A percentile compares a stretch with the other conserved stretches of the same genome.
These are phyloP conservation scores for Callocephalon fimbriatum DNA, from an alignment of 2,113 vertebrate species.

Conservation along the genomic window DNA sequence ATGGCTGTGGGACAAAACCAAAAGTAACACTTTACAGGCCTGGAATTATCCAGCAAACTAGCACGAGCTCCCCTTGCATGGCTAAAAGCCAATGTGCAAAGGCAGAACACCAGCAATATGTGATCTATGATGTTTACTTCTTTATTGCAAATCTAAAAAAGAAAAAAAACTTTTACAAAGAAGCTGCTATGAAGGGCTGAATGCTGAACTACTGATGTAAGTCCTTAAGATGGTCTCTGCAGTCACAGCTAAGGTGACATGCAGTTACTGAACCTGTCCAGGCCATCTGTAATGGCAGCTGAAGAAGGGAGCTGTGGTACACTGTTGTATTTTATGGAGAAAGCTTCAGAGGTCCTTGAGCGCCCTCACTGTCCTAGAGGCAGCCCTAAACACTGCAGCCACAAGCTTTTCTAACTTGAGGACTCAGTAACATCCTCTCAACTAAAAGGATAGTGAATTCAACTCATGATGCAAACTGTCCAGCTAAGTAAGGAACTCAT, in stretches of 20 bases:
- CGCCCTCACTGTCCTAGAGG: neutral
- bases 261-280: neutral
- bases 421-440: neutral
- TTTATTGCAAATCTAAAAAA: neutral
- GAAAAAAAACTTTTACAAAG: neutral
- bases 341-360: neutral
- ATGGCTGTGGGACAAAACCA: neutral
- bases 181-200: neutral
- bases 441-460: neutral
- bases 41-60: neutral
- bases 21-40: neutral
- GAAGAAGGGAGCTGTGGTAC: neutral
- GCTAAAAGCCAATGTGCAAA: neutral
- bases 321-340: neutral
- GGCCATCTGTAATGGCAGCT: slow-evolving; percentile 41
- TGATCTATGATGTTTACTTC: neutral
- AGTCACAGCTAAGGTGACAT: neutral
- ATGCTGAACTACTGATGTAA: neutral
- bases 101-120: neutral
- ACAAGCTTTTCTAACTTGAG: slow-evolving; percentile 32
- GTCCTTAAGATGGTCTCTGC: neutral
- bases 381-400: neutral
- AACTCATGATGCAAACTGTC: neutral
- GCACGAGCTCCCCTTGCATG: rapidly evolving
- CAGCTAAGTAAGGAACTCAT: neutral